Conservation (phyloP, 2,113 vertebrate genomes). For the Euleptes europaea region DNA sequence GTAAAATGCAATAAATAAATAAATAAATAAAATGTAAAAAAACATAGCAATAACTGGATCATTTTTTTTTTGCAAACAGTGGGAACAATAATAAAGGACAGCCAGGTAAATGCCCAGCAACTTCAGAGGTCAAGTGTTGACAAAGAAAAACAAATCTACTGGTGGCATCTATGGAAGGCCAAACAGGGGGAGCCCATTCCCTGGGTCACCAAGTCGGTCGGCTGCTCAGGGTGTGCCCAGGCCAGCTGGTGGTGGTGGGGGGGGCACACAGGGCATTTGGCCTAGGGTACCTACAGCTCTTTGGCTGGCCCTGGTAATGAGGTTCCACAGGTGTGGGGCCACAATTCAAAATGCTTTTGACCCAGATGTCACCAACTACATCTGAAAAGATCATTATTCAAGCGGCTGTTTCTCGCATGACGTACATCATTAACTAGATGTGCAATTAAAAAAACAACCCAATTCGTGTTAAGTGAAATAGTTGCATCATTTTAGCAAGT, state of each 20-base stretch:
- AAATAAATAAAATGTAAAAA: neutral
- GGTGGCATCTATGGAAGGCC: too few species aligned
- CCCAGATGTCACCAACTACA: neutral
- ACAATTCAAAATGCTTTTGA: neutral
- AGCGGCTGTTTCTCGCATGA: neutral
- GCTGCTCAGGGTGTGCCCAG: too few species aligned
- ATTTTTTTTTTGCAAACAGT: neutral
- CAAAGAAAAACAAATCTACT: too few species aligned
- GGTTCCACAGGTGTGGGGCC: too few species aligned
- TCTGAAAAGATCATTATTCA: neutral
- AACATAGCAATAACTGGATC: neutral
- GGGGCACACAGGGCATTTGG: too few species aligned
- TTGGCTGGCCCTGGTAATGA: too few species aligned
- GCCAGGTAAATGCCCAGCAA: neutral
- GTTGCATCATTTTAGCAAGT: neutral
- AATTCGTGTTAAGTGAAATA: neutral
- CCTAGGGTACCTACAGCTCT: too few species aligned
- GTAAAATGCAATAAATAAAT: too few species aligned
- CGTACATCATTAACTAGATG: neutral
- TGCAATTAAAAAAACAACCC: neutral
- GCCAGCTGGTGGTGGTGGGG: too few species aligned
- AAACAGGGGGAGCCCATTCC: too few species aligned
- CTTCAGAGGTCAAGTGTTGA: neutral
- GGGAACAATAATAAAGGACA: neutral
- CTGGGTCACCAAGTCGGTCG: too few species aligned